Conservation (phyloP, 1,140 invertebrate species). For the Notospermus geniculatus region DNA sequence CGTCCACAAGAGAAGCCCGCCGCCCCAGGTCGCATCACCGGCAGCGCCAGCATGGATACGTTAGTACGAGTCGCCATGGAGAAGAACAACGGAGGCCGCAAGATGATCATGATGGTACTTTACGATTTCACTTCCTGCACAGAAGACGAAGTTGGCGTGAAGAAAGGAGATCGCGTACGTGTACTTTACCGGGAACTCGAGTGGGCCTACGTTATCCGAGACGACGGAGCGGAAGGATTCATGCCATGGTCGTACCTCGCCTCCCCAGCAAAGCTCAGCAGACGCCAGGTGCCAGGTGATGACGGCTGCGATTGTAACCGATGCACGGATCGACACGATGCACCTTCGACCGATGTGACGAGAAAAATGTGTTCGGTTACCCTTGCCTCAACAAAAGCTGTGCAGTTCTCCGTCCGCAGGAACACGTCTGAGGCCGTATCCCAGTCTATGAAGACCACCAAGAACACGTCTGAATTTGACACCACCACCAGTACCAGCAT, state of each 20-base stretch:
- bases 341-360: not conserved
- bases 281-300: slow-evolving; percentile 18
- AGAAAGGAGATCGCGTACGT: slow-evolving; percentile 78
- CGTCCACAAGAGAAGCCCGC: not conserved
- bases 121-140: slow-evolving; percentile 94
- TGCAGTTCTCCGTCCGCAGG: not conserved
- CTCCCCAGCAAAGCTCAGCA: slow-evolving; percentile 20
- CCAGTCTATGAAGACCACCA: too few species aligned
- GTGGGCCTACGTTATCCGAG: slow-evolving; percentile 92
- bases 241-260: slow-evolving; percentile 65
- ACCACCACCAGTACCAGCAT: too few species aligned
- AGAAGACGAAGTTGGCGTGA: slow-evolving; percentile 87
- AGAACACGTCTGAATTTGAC: too few species aligned
- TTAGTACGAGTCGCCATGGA: slow-evolving; percentile 1
- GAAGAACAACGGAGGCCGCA: not conserved
- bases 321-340: not conserved
- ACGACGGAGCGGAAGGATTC: slow-evolving; percentile 85
- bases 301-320: not conserved
- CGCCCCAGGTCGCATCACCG: slow-evolving; percentile 9
- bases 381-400: too few species aligned
- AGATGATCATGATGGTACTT: slow-evolving; percentile 78
- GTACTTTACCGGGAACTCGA: slow-evolving; percentile 92
- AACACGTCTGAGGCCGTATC: too few species aligned
- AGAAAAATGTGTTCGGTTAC: not conserved
- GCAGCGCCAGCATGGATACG: slow-evolving; percentile 3